Conservation (phyloP, 2,888 invertebrate genomes). For the Augochlorella aurata region DNA sequence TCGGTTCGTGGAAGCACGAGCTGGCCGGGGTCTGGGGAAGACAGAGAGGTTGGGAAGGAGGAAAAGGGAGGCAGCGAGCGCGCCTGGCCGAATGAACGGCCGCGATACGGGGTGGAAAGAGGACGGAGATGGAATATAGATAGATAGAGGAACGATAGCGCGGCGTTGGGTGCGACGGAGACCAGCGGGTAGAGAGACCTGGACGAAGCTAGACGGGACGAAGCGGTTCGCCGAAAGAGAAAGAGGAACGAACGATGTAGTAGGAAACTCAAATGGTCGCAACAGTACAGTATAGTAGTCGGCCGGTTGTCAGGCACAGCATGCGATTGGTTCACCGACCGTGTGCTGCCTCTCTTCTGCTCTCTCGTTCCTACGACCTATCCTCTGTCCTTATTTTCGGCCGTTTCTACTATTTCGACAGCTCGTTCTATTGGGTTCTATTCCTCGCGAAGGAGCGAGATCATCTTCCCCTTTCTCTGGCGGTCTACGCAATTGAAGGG, state of each 20-base stretch:
- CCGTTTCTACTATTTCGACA: conserved; percentile 57
- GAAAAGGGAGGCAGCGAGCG: conserved; percentile 50
- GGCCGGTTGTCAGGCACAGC: conserved; percentile 77
- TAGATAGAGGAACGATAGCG: conserved; percentile 68
- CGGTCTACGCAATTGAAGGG: neutral
- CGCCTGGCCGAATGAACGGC: conserved; percentile 34
- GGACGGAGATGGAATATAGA: conserved; percentile 63
- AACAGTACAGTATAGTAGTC: conserved; percentile 75
- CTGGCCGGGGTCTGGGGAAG: conserved; percentile 25
- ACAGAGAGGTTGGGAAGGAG: conserved; percentile 48
- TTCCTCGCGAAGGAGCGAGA: conserved; percentile 28
- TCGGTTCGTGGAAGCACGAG: conserved; percentile 56
- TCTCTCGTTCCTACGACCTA: conserved; percentile 49
- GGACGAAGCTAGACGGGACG: conserved; percentile 54
- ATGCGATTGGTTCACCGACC: conserved; percentile 75
- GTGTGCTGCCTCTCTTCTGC: conserved; percentile 67
- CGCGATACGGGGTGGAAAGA: conserved; percentile 44
- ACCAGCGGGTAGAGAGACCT: conserved; percentile 33
- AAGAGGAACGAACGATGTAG: conserved; percentile 61
- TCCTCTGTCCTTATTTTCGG: conserved; percentile 58
- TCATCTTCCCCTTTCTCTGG: conserved; percentile 21
- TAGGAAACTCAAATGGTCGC: conserved; percentile 79
- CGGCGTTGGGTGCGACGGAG: conserved; percentile 41
- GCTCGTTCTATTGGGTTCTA: conserved; percentile 27
- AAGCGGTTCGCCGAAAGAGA: conserved; percentile 57